A percentile compares a stretch with the other conserved stretches of the same genome.
Conservation (phyloP, 2,113 vertebrate species). For the Callocephalon fimbriatum region DNA sequence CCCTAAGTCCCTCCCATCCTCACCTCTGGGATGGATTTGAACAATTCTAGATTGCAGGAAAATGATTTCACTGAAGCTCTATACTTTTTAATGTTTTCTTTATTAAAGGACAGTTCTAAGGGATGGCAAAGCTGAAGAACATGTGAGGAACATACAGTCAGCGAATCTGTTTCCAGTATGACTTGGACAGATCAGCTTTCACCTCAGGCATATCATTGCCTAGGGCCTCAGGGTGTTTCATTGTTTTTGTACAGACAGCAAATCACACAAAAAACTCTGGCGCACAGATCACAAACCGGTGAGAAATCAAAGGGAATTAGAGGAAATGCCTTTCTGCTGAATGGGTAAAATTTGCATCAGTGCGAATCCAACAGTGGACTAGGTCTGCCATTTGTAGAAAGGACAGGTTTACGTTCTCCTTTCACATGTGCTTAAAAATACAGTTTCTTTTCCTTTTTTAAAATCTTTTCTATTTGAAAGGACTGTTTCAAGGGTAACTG, state of each 20-base stretch:
- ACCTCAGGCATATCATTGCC: not conserved
- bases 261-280: not conserved
- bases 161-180: not conserved
- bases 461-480: not conserved
- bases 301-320: constrained; percentile 6
- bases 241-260: not conserved
- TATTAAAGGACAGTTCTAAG: not conserved
- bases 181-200: not conserved
- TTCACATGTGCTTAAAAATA: not conserved
- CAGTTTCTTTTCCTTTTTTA: not conserved
- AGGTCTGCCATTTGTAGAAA: not conserved
- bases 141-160: not conserved
- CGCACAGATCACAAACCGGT: constrained; percentile 7
- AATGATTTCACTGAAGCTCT: not conserved
- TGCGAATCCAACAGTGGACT: not conserved
- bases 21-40: not conserved
- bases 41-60: not conserved
- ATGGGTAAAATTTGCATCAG: not conserved
- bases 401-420: not conserved
- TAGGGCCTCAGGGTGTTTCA: not conserved
- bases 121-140: not conserved
- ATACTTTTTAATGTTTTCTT: not conserved
- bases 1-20: not conserved
- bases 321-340: constrained; percentile 21
- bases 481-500: not conserved